phyloP scores from a whole-genome alignment of 2,888 invertebrate species.

The Tipula unca region DNA sequence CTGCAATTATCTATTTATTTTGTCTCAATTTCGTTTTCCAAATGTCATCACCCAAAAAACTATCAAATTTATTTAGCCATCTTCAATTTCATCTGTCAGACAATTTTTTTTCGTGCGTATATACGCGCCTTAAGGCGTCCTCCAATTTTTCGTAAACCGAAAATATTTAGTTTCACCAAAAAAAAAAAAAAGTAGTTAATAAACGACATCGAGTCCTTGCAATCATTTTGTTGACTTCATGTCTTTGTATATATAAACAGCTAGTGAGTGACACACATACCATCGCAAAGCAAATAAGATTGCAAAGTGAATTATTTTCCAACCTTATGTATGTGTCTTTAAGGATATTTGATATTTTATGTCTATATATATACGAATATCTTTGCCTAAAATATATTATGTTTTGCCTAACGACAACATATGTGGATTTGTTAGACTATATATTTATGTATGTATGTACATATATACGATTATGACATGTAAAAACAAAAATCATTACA shows the following conservation, averaged over 20 bases:
- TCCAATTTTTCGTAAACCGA: not conserved
- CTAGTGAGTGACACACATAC: not conserved
- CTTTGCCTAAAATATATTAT: not conserved
- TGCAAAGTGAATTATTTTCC: not conserved
- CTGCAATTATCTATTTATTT: slow-evolving; percentile 4
- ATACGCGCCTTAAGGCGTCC: not conserved
- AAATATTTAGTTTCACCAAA: not conserved
- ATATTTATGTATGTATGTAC: no score
- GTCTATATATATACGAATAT: no score
- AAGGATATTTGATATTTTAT: slow-evolving; percentile 4
- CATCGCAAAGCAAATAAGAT: not conserved
- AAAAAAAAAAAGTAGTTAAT: not conserved
- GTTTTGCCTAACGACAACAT: not conserved
- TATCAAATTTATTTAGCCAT: not conserved
- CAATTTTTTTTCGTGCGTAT: not conserved
- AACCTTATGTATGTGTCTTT: not conserved
- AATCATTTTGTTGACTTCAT: not conserved
- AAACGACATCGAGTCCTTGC: not conserved
- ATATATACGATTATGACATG: not conserved
- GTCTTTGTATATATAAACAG: not conserved
- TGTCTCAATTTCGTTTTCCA: not conserved
- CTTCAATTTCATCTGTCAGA: not conserved
- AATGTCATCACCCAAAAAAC: not conserved
- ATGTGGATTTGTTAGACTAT: not conserved
- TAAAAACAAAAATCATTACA: not conserved